A percentile compares a stretch with the other conserved stretches of the same genome.
phyloP scores from a whole-genome alignment of 2,113 vertebrate species.

The Neoarius graeffei region DNA sequence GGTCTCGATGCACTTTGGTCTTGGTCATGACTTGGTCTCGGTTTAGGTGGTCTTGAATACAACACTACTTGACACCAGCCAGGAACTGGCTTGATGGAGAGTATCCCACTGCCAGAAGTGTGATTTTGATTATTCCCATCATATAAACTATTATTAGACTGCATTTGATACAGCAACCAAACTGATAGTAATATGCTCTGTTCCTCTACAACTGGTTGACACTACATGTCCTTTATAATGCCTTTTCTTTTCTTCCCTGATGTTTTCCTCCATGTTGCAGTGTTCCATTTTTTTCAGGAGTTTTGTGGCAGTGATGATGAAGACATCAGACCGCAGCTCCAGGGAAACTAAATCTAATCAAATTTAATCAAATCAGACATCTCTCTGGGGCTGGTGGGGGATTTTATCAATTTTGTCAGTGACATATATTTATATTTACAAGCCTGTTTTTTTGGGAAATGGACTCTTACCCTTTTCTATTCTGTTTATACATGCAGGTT shows the following conservation, averaged over 20 bases:
- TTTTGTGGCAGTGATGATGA: conserved; percentile 2
- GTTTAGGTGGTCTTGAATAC: too few species aligned
- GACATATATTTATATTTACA: conserved; percentile 9
- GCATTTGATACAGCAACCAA: background rate
- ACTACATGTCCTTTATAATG: background rate
- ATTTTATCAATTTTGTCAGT: too few species aligned
- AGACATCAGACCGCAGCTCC: conserved; percentile 11
- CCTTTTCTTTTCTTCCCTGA: conserved; percentile 16
- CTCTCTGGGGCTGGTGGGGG: background rate
- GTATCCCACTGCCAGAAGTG: too few species aligned
- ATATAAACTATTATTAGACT: background rate
- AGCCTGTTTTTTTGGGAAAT: background rate
- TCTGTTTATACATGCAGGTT: background rate
- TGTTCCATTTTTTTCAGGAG: background rate
- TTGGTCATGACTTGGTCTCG: too few species aligned
- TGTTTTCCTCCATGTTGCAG: conserved; percentile 14
- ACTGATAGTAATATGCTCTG: background rate
- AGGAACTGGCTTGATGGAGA: too few species aligned
- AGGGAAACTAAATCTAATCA: background rate
- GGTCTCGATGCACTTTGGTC: too few species aligned
- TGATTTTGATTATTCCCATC: too few species aligned
- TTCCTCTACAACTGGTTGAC: background rate
- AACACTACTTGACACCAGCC: too few species aligned
- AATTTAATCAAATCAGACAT: conserved; percentile 32
- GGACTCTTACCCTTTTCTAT: background rate